A percentile compares a stretch with the other conserved stretches of the same genome.
Conservation (phyloP, 2,113 vertebrate genomes). For the Oophaga pumilio region DNA sequence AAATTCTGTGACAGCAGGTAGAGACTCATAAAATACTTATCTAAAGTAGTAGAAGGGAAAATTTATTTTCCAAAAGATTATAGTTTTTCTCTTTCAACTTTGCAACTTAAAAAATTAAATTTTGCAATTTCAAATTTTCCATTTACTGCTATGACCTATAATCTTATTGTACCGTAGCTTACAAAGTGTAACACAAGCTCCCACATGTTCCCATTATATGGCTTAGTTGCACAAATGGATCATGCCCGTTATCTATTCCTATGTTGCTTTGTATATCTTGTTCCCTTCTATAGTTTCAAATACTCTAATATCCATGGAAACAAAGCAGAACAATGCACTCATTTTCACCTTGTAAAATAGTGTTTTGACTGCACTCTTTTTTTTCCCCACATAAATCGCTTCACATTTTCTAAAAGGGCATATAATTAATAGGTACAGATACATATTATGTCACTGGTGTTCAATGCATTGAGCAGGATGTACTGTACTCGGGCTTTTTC, state of each 20-base stretch:
- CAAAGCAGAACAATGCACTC: slow-evolving; percentile 26
- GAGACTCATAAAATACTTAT: too few species aligned
- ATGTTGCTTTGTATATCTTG: background rate
- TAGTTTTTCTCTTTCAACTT: background rate
- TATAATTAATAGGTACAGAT: slow-evolving; percentile 13
- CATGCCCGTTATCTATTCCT: slow-evolving; percentile 10
- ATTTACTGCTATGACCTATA: background rate
- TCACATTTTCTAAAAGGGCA: slow-evolving; percentile 5
- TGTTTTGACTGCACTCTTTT: slow-evolving; percentile 19
- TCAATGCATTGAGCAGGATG: background rate
- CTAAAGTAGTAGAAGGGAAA: too few species aligned
- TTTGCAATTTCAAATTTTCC: background rate
- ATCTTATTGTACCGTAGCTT: background rate
- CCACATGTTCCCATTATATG: background rate
- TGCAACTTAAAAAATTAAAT: background rate
- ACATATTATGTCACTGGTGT: slow-evolving; percentile 2
- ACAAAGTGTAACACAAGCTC: background rate
- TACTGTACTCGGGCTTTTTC: background rate
- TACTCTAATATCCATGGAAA: slow-evolving; percentile 45
- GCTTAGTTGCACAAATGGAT: background rate
- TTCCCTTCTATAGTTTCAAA: slow-evolving; percentile 18
- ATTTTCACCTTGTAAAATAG: slow-evolving; percentile 30
- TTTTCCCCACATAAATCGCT: background rate
- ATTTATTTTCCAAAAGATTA: too few species aligned
- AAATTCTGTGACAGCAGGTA: too few species aligned